These are phyloP conservation scores for Australoheros scitulus DNA, from an alignment of 2,113 vertebrate genomes.

Conservation along the genomic window DNA sequence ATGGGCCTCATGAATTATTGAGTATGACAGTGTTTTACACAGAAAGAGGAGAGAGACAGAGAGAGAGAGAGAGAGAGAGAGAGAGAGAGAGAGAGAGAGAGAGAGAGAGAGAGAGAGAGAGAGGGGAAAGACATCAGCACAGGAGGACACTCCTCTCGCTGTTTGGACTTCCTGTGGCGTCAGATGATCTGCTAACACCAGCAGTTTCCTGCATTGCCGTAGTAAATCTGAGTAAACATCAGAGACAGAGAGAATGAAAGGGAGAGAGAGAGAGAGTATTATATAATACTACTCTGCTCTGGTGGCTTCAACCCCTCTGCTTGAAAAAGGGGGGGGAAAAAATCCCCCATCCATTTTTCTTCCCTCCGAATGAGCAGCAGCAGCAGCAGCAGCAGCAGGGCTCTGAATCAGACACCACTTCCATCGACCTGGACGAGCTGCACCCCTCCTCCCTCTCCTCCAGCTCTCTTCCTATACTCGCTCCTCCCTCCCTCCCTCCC, in stretches of 20 bases:
- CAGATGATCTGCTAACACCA: slow-evolving; percentile 61
- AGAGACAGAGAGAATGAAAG: slow-evolving; percentile 19
- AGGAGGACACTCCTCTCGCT: neutral
- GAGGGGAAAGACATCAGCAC: neutral
- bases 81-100: neutral
- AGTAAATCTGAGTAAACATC: slow-evolving; percentile 67
- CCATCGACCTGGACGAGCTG: slow-evolving; percentile 64
- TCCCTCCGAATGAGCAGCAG: slow-evolving; percentile 11
- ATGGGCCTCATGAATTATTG: slow-evolving; percentile 70
- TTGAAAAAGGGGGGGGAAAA: neutral
- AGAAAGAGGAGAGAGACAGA: slow-evolving; percentile 17
- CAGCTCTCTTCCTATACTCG: slow-evolving; percentile 45
- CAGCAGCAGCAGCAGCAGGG: slow-evolving; percentile 19
- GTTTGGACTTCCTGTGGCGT: slow-evolving; percentile 27
- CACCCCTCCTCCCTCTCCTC: slow-evolving; percentile 58
- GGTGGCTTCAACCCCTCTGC: slow-evolving; percentile 35
- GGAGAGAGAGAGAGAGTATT: slow-evolving; percentile 41
- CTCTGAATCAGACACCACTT: slow-evolving; percentile 52
- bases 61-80: neutral
- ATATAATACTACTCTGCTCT: slow-evolving; percentile 55
- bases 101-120: neutral
- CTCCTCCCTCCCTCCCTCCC: slow-evolving; percentile 48
- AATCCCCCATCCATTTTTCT: slow-evolving; percentile 6
- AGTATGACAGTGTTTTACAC: slow-evolving; percentile 33
- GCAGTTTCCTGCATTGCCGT: slow-evolving; percentile 60